Evolutionary conservation across 2,888 invertebrate genomes (phyloP).

Genomic region (Eupeodes luniger): DNA sequence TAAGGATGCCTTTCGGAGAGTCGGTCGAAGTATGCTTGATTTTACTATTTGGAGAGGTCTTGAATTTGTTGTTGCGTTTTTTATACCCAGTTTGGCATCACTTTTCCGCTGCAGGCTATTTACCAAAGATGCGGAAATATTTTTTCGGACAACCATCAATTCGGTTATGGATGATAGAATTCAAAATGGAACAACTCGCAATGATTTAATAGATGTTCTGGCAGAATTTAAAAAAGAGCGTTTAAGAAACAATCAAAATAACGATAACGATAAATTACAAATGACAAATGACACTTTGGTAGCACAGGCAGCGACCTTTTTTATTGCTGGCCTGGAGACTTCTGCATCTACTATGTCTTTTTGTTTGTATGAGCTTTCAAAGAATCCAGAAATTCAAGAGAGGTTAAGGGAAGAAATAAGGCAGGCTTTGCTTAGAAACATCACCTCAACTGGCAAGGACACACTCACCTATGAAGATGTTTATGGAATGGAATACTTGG

Average conservation of each 20-base stretch:
- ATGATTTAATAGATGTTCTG: conserved; percentile 84
- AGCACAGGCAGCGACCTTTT: conserved; percentile 82
- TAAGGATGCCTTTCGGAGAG: conserved; percentile 77
- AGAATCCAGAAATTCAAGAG: conserved; percentile 82
- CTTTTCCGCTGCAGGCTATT: conserved; percentile 73
- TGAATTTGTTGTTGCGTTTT: conserved; percentile 77
- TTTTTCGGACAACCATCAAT: conserved; percentile 81
- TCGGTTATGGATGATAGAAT: conserved; percentile 80
- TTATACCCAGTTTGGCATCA: conserved; percentile 77
- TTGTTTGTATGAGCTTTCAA: conserved; percentile 83
- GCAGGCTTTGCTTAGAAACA: conserved; percentile 78
- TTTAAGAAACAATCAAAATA: conserved; percentile 22
- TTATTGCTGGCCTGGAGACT: conserved; percentile 82
- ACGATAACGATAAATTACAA: conserved; percentile 13
- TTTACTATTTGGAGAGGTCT: conserved; percentile 70
- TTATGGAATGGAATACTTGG: conserved; percentile 83
- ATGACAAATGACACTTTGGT: conserved; percentile 79
- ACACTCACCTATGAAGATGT: conserved; percentile 84
- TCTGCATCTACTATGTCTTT: conserved; percentile 84
- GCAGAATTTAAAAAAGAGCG: conserved; percentile 81
- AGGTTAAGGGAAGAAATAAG: conserved; percentile 84
- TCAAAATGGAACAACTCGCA: conserved; percentile 78
- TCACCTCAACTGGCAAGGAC: conserved; percentile 77
- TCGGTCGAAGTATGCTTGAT: conserved; percentile 76
- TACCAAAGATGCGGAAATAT: conserved; percentile 77